These are phyloP conservation scores for Melinopterus prodromus DNA, from an alignment of 2,888 invertebrate species.

Conservation along the genomic window DNA sequence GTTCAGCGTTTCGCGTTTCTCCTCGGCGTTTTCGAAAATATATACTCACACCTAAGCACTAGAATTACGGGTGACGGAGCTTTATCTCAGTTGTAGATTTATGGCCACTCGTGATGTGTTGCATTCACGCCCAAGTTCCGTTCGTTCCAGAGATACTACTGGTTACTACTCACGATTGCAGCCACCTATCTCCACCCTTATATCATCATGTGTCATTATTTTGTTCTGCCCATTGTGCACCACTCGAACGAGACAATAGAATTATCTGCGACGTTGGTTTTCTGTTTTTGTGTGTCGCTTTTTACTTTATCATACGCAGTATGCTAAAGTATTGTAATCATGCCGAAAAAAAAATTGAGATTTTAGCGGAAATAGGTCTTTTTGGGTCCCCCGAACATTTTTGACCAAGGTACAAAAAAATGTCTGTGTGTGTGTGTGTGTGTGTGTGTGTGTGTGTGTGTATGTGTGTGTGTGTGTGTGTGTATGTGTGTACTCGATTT, in stretches of 20 bases:
- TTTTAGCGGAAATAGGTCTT: too few species aligned
- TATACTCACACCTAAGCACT: neutral
- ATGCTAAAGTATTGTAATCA: too few species aligned
- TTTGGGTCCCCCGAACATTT: too few species aligned
- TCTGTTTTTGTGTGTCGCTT: neutral
- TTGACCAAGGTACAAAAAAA: too few species aligned
- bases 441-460: too few species aligned
- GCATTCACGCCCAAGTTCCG: constrained; percentile 4
- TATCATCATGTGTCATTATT: neutral
- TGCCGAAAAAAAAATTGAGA: too few species aligned
- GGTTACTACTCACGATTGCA: neutral
- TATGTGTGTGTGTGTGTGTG: too few species aligned
- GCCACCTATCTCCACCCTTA: neutral
- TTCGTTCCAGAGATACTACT: neutral
- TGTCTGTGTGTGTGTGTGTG: too few species aligned
- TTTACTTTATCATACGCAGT: too few species aligned
- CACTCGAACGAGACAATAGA: constrained; percentile 4
- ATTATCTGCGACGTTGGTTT: neutral
- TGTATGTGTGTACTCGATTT: too few species aligned
- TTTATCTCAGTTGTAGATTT: neutral
- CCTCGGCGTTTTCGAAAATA: neutral
- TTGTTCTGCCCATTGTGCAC: neutral
- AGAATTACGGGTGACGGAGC: neutral
- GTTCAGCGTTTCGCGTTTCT: neutral
- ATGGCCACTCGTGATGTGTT: neutral